Conservation (phyloP, 2,888 invertebrate species). For the Chrysomela aeneicollis region DNA sequence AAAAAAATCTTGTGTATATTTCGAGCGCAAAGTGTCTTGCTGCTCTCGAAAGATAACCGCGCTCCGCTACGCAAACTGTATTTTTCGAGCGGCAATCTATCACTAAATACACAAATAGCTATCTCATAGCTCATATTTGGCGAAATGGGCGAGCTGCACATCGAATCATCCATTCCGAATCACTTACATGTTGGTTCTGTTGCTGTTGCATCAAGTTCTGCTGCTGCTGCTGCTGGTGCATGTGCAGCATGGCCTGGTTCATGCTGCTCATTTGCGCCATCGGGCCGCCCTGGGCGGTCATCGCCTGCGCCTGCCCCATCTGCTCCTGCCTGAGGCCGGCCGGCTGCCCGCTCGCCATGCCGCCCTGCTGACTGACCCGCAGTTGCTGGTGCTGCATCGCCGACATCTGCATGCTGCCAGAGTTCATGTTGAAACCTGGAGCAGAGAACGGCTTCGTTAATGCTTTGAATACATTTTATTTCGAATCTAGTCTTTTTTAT, state of each 20-base stretch:
- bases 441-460: not conserved
- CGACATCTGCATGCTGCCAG: conserved; percentile 52
- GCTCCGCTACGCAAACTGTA: too few relatives aligned
- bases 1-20: too few relatives aligned
- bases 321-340: conserved; percentile 42
- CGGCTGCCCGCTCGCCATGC: conserved; percentile 44
- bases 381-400: conserved; percentile 63
- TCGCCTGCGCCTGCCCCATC: conserved; percentile 50
- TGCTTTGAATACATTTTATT: too few relatives aligned
- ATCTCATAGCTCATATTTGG: too few relatives aligned
- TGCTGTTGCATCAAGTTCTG: conserved; percentile 63
- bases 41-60: too few relatives aligned
- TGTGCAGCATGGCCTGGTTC: conserved; percentile 64
- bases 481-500: too few relatives aligned
- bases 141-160: too few relatives aligned
- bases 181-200: conserved; percentile 58
- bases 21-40: too few relatives aligned
- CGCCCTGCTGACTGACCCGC: conserved; percentile 51
- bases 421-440: conserved; percentile 50
- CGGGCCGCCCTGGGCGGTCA: conserved; percentile 52
- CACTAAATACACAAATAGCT: too few relatives aligned
- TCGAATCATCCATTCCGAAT: conserved; percentile 28
- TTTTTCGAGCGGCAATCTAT: too few relatives aligned
- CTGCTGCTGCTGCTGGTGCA: conserved; percentile 65
- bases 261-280: conserved; percentile 59